A percentile compares a stretch with the other conserved stretches of the same genome.
Evolutionary conservation across 2,888 invertebrate species (phyloP).

Genomic region (Sepioteuthis lessoniana): DNA sequence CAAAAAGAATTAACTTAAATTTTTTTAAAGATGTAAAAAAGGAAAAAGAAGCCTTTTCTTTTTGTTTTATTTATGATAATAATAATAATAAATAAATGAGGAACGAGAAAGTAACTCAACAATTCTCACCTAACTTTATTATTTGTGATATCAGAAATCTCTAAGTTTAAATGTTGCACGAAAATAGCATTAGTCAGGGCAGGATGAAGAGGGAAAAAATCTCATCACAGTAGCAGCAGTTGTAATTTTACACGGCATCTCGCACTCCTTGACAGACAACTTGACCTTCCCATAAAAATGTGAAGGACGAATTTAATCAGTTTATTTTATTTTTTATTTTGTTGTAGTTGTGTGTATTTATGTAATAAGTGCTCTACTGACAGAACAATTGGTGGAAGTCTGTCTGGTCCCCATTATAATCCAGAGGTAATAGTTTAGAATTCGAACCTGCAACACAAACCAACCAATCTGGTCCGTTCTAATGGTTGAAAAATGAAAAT

Average conservation of each 20-base stretch:
- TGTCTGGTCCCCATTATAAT: not conserved
- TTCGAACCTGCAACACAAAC: not conserved
- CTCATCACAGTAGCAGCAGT: not conserved
- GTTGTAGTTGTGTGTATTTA: not conserved
- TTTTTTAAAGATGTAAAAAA: no score
- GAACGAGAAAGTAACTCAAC: not conserved
- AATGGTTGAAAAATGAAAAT: not conserved
- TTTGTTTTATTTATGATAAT: no score
- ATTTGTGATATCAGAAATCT: not conserved
- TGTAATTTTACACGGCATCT: not conserved
- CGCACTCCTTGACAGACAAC: not conserved
- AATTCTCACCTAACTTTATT: not conserved
- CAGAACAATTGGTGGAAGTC: not conserved
- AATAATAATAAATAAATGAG: no score
- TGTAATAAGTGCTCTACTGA: not conserved
- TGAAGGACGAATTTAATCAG: not conserved
- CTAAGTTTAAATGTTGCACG: not conserved
- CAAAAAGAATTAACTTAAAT: no score
- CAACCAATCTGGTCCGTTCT: not conserved
- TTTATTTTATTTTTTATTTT: not conserved
- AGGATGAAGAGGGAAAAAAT: not conserved
- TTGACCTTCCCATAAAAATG: not conserved
- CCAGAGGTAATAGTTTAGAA: not conserved
- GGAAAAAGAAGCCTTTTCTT: no score
- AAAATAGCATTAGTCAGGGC: no score